Evolutionary conservation across 2,888 invertebrate species (phyloP), one percentile per base, ranked within the genome.

Genomic region (Osedax frankpressi): DNA sequence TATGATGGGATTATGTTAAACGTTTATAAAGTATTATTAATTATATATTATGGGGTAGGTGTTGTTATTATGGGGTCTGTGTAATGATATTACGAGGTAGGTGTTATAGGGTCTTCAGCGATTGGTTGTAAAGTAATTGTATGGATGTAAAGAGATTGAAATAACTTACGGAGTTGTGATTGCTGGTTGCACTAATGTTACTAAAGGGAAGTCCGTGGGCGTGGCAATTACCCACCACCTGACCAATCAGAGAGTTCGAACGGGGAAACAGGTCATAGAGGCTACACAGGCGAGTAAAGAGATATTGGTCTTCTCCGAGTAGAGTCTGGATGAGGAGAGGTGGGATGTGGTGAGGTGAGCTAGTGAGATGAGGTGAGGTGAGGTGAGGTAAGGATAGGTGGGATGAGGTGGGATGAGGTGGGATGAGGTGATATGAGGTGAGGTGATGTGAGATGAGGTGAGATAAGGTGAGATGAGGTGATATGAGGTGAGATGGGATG

Each of bases 291-390:
- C 84, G 76, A 1, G 82, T 84, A 76, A 82, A 83, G n/a, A 84
- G 78, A 76, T 83, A 84, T 79, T 83, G 83, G 75, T 84, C 84
- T 78, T 84, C 82, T 69, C 83, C 83, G 11, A 83, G 79, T 26
- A 82, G 73, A 1, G 82, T 82, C 83, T 84, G 78, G 2, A 79
- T 44, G 44, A 19, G 11, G 44, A 19, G 44, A 19, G 44, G 44
- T 44, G 44, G 44, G 44, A 19, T 6, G 6, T 44, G 19, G 44
- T 6, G 44, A 19, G 44, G 11, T 6, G 44, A 19, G 44, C 19
- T 44, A 44, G 11, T 44, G 11, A 44, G 44, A 11, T 6, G 44
- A 19, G 44, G 44, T 44, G 44, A 19, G 6, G 6, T 19, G 6
- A 6, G 44, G 44, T 44, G 6, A 19, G 44, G 44, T 44, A 19